A percentile compares a stretch with the other conserved stretches of the same genome.
These are phyloP conservation scores for Actinemys pallida DNA, from an alignment of 2,113 vertebrate genomes.

Conservation along the genomic window DNA sequence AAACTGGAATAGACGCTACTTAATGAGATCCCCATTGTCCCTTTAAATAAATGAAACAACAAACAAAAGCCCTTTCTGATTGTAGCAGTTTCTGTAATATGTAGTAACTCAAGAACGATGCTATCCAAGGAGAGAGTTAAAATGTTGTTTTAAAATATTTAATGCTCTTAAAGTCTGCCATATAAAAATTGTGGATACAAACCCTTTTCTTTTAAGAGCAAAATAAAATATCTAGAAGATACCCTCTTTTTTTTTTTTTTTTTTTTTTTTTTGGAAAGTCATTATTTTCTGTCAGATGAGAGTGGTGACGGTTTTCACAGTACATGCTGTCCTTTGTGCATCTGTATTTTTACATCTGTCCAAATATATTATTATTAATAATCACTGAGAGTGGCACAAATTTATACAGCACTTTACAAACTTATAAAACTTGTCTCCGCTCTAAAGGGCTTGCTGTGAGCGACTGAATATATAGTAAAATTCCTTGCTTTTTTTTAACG, in stretches of 20 bases:
- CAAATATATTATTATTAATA: not conserved
- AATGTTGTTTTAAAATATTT: not conserved
- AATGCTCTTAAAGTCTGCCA: not conserved
- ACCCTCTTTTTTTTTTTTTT: not conserved
- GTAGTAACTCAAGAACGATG: not conserved
- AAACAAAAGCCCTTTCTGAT: not conserved
- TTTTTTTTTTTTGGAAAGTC: not conserved
- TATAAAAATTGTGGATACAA: not conserved
- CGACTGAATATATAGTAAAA: not conserved
- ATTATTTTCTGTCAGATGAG: not conserved
- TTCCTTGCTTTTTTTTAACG: not conserved
- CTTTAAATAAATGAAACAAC: not conserved
- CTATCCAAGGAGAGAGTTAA: not conserved
- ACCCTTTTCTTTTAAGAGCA: not conserved
- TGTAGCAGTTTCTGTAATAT: not conserved
- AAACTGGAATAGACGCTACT: not conserved
- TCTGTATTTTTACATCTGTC: not conserved
- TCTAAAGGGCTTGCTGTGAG: not conserved
- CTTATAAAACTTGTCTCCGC: not conserved
- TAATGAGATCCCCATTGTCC: not conserved
- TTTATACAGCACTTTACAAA: too few species aligned
- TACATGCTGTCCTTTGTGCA: accelerated
- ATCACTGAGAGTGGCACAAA: accelerated
- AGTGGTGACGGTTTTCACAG: not conserved
- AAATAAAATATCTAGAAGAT: slow-evolving; percentile 13